A percentile compares a stretch with the other conserved stretches of the same genome.
phyloP scores from a whole-genome alignment of 2,888 invertebrate genomes.

The Lepidochrysops patricia region DNA sequence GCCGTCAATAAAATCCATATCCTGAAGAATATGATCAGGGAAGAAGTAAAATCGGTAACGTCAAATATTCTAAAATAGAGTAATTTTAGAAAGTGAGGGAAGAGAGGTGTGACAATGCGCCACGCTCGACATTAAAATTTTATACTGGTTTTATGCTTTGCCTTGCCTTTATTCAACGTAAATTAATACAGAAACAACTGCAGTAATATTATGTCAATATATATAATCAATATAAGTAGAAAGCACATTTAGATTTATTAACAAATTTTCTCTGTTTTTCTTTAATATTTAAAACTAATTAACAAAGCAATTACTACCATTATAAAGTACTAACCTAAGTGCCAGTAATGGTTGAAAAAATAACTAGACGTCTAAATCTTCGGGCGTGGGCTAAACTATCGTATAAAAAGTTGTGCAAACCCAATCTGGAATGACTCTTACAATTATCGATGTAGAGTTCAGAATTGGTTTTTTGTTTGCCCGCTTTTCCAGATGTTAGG shows the following conservation, averaged over 20 bases:
- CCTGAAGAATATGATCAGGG: slow-evolving; percentile 51
- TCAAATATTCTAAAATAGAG: neutral
- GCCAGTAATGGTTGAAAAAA: neutral
- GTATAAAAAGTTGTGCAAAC: neutral
- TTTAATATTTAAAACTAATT: neutral
- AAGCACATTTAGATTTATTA: no score
- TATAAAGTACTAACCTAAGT: neutral
- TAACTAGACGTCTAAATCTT: slow-evolving; percentile 1
- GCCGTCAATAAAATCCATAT: slow-evolving; percentile 47
- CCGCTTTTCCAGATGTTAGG: slow-evolving; percentile 6
- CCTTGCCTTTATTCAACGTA: no score
- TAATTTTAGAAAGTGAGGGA: neutral
- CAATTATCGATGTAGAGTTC: neutral
- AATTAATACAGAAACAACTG: no score
- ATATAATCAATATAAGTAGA: no score
- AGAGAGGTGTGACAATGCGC: neutral
- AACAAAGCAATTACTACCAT: neutral
- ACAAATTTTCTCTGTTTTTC: neutral
- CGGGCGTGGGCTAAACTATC: neutral
- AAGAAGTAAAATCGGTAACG: slow-evolving; percentile 48
- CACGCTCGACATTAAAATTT: no score
- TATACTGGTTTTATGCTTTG: no score
- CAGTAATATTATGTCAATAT: no score
- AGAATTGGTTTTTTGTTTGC: neutral
- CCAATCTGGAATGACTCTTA: neutral